Evolutionary conservation across 1,140 invertebrate genomes (phyloP).

Genomic region (Oncopodura yosiiana): DNA sequence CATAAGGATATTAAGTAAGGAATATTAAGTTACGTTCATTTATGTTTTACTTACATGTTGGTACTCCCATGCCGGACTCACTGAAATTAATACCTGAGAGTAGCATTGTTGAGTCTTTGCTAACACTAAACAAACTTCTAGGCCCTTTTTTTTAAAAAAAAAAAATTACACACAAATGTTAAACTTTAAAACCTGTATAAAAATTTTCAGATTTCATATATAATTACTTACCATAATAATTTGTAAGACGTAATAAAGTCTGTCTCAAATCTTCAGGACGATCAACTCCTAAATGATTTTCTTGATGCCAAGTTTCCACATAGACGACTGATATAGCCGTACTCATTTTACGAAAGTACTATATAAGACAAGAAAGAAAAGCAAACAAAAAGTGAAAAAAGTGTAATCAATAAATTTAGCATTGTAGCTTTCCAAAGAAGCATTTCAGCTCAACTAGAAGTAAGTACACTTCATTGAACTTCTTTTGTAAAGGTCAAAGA

Average conservation of each 20-base stretch:
- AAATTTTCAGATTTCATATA: background rate
- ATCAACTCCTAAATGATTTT: slow-evolving; percentile 67
- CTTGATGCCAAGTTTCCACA: slow-evolving; percentile 88
- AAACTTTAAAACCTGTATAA: background rate
- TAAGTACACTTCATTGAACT: too few species aligned
- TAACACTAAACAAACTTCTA: slow-evolving; percentile 66
- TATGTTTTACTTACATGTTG: too few species aligned
- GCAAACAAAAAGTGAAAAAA: background rate
- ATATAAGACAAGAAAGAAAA: slow-evolving; percentile 41
- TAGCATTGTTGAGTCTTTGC: slow-evolving; percentile 81
- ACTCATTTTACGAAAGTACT: slow-evolving; percentile 88
- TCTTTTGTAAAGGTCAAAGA: background rate
- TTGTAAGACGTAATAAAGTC: slow-evolving; percentile 78
- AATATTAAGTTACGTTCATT: too few species aligned
- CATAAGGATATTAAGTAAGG: too few species aligned
- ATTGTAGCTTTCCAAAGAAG: background rate
- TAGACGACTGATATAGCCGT: slow-evolving; percentile 88
- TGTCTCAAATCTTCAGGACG: slow-evolving; percentile 72
- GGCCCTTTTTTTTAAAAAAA: slow-evolving; percentile 38
- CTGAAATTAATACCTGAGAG: slow-evolving; percentile 51
- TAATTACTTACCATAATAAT: slow-evolving; percentile 53
- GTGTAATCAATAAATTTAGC: background rate
- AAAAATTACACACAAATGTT: background rate
- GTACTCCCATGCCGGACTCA: slow-evolving; percentile 82
- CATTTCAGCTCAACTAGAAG: too few species aligned